Base-by-base conservation (phyloP, 2,797 vertebrate species). In the Poeciliopsis presidionis region DNA sequence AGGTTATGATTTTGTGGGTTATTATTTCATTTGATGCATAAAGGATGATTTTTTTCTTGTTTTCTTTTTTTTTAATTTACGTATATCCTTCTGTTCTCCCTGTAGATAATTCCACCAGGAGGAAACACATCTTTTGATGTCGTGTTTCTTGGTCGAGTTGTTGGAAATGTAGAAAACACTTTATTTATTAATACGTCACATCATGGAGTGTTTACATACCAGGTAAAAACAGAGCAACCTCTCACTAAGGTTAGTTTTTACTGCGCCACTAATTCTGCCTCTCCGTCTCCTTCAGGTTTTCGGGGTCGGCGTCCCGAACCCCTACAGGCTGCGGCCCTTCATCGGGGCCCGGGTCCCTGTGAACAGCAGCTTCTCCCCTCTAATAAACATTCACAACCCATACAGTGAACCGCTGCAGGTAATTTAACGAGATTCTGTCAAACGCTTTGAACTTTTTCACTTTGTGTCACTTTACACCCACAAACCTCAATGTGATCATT, bases 101-200 rank as follows among this genome's bases (percentile, higher is more conserved):
- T 51, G 43, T 96, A 99, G 98, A 98, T 99, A 96, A 99, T 99
- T 92, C 97, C 97, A 90, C 98, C 98, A 74, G 98, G 97, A 93
- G 98, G 98, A 76, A 99, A 99, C 94, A 99, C 98, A 0, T 99
- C 98, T 18, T 99, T 99, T 73, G 98, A 99, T 95, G 97, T 99
- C 9, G 98, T 99, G 93, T 99, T 99, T 95, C 97, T 99, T 0
- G 98, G 98, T 86, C 97, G 98, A 95, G 97, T 98, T 91, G 98
- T 99, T 91, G 98, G 98, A 90, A 99, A 99, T 92, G 97, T 99
- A 96, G 98, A 99, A 96, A 99, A 99, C 94, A 99, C 98, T 93
- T 99, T 99, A 98, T 99, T 99, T 99, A 99, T 99, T 97, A 99
- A 99, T 88, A 99, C 98, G 83, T 99, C 98, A 84, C 97, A 98